Conservation (phyloP, 2,888 invertebrate species). For the Lottia scabra region DNA sequence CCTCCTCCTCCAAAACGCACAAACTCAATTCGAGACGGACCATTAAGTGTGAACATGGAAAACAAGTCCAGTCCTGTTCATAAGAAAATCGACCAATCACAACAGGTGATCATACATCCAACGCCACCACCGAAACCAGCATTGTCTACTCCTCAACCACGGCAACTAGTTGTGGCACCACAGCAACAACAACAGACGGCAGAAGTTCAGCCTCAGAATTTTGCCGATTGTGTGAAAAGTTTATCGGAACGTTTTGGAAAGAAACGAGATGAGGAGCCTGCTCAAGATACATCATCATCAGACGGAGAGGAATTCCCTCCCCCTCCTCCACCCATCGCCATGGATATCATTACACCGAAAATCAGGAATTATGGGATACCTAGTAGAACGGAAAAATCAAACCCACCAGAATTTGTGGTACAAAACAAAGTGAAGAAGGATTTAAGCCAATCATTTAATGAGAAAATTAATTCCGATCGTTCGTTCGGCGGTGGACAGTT, state of each 20-base stretch:
- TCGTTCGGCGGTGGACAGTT: constrained; percentile 15
- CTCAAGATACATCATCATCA: constrained; percentile 54
- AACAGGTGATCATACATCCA: background rate
- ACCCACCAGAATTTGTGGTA: constrained; percentile 12
- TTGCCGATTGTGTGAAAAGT: constrained; percentile 67
- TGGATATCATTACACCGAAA: constrained; percentile 63
- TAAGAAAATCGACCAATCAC: background rate
- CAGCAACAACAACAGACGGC: constrained; percentile 26
- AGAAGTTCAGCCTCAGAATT: constrained; percentile 56
- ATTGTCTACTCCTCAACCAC: constrained; percentile 6
- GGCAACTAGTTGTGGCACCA: background rate
- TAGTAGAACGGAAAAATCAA: constrained; percentile 42
- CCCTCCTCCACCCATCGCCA: constrained; percentile 63
- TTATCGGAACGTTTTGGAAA: constrained; percentile 61
- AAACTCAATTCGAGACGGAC: constrained; percentile 65
- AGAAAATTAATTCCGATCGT: constrained; percentile 7
- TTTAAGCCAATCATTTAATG: constrained; percentile 1
- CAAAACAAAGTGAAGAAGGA: constrained; percentile 8
- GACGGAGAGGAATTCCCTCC: constrained; percentile 64
- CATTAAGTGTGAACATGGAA: constrained; percentile 17
- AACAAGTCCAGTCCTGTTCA: constrained; percentile 1
- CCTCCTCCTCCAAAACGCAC: constrained; percentile 72
- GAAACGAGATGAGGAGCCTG: constrained; percentile 53
- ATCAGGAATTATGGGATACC: constrained; percentile 62
- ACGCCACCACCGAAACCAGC: constrained; percentile 6